Evolutionary conservation across 1,140 invertebrate genomes (phyloP).

Genomic region (Dinoponera quadriceps): DNA sequence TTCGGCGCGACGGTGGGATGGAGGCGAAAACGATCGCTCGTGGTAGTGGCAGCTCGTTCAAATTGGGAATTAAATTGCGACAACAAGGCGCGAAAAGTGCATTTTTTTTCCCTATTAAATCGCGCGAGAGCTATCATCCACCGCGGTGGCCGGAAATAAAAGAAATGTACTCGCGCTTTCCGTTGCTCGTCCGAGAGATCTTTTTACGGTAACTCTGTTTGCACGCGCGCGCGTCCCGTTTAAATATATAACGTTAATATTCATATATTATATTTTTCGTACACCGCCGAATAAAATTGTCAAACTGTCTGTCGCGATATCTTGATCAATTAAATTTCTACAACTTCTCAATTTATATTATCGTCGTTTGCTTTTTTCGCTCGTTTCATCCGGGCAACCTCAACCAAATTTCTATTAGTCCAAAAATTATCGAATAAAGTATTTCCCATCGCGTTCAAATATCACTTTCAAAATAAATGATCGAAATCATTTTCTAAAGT

Average conservation of each 20-base stretch:
- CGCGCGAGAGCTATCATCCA: slow-evolving; percentile 27
- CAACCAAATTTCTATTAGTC: not conserved
- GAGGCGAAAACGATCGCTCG: slow-evolving; percentile 70
- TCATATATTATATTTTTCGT: too few species aligned
- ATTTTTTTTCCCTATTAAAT: slow-evolving; percentile 61
- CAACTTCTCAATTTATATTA: too few species aligned
- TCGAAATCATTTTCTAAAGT: slow-evolving; percentile 13
- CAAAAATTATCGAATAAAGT: slow-evolving; percentile 1
- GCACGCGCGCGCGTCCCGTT: too few species aligned
- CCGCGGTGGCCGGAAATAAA: not conserved
- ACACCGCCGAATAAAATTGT: too few species aligned
- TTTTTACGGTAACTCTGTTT: not conserved
- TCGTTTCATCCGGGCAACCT: not conserved
- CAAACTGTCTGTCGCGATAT: too few species aligned
- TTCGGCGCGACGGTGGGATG: slow-evolving; percentile 39
- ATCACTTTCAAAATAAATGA: slow-evolving; percentile 7
- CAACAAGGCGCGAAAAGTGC: slow-evolving; percentile 68
- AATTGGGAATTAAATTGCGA: slow-evolving; percentile 75
- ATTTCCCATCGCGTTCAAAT: slow-evolving; percentile 2
- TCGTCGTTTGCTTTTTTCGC: not conserved
- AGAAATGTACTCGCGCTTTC: not conserved
- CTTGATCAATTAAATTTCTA: too few species aligned
- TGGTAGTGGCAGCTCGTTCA: slow-evolving; percentile 72
- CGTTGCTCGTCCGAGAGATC: not conserved
- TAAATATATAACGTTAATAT: too few species aligned